phyloP scores from a whole-genome alignment of 1,140 invertebrate species.

The Oryctes rhinoceros region DNA sequence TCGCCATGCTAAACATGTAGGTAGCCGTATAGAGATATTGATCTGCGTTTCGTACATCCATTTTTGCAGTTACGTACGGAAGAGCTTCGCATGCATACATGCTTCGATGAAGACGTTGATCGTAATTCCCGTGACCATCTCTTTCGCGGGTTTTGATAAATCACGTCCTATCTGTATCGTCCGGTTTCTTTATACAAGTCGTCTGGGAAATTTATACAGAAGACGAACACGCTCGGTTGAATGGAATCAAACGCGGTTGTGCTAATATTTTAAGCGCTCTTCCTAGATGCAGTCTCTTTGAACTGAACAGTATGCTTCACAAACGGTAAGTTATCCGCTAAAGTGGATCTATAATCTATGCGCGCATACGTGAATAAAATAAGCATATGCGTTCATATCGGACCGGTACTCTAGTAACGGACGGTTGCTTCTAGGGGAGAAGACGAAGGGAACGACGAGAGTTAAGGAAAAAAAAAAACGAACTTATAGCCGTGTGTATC shows the following conservation, averaged over 20 bases:
- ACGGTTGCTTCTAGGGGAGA: background rate
- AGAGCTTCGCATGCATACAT: slow-evolving; percentile 14
- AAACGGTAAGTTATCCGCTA: slow-evolving; percentile 25
- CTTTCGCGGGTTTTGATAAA: slow-evolving; percentile 23
- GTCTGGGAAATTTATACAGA: slow-evolving; percentile 29
- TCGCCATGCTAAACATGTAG: too few relatives aligned
- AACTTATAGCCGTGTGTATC: background rate
- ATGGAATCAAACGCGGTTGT: slow-evolving; percentile 10
- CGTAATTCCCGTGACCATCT: slow-evolving; percentile 12
- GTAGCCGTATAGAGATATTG: too few relatives aligned
- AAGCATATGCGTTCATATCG: background rate
- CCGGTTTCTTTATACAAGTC: slow-evolving; percentile 31
- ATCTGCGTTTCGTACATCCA: too few relatives aligned
- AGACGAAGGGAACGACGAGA: background rate
- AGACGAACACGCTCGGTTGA: slow-evolving; percentile 14
- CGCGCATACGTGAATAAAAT: slow-evolving; percentile 28
- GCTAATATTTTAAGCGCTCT: slow-evolving; percentile 28
- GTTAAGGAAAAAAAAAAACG: background rate
- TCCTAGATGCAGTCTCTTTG: background rate
- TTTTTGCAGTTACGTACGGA: too few relatives aligned
- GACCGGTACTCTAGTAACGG: slow-evolving; percentile 6
- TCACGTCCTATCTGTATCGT: slow-evolving; percentile 23
- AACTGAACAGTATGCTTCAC: slow-evolving; percentile 12
- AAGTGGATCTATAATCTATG: background rate
- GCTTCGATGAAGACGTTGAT: slow-evolving; percentile 15